Percentiles rank a stretch among this genome's conserved stretches.
Conservation (phyloP, 2,888 invertebrate species). For the Monoplex corrugatus region DNA sequence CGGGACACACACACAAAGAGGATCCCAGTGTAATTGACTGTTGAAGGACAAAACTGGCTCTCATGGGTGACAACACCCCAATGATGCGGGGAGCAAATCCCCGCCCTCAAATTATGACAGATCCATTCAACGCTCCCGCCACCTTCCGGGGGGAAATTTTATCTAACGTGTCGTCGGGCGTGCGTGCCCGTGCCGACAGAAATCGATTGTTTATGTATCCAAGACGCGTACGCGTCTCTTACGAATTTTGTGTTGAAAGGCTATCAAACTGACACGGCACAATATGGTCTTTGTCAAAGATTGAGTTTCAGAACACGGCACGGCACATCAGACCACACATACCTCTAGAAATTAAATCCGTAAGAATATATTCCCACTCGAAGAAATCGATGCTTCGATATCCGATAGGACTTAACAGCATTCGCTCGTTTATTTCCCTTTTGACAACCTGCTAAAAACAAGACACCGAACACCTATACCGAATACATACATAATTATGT, state of each 20-base stretch:
- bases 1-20: slow-evolving; percentile 34
- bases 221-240: background rate
- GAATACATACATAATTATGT: no score
- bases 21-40: background rate
- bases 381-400: no score
- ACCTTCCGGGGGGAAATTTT: background rate
- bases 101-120: slow-evolving; percentile 43
- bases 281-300: background rate
- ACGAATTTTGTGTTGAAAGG: background rate
- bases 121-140: slow-evolving; percentile 29
- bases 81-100: slow-evolving; percentile 4
- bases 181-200: background rate
- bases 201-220: background rate
- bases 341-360: no score
- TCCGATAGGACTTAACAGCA: no score
- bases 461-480: no score
- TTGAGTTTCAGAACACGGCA: background rate
- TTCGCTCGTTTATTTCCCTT: no score
- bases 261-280: background rate
- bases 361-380: no score
- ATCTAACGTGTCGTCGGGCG: slow-evolving; percentile 19
- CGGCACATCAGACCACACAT: background rate
- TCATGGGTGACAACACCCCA: slow-evolving; percentile 20
- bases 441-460: no score
- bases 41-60: slow-evolving; percentile 23